Conservation (phyloP, 2,113 vertebrate species). For the Charina bottae region DNA sequence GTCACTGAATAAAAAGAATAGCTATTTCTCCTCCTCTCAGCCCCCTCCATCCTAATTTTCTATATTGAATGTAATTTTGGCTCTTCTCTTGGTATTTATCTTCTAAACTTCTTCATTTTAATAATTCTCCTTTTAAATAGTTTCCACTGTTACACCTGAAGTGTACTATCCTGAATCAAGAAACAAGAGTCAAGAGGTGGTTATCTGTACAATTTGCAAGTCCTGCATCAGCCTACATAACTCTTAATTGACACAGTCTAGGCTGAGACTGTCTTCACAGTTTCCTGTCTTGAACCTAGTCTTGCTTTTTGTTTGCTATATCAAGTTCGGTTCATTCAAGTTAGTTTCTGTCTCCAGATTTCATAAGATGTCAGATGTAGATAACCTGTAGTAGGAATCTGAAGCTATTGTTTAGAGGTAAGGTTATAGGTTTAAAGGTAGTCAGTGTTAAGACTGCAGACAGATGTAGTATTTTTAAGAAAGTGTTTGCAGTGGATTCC, state of each 20-base stretch:
- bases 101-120: neutral
- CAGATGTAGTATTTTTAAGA: neutral
- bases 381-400: neutral
- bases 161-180: neutral
- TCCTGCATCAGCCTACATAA: too few species aligned
- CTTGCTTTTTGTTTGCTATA: neutral
- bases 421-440: neutral
- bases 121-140: neutral
- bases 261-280: neutral
- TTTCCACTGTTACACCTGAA: neutral
- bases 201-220: neutral
- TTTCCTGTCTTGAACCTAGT: neutral
- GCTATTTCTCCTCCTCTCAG: neutral
- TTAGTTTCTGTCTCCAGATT: neutral
- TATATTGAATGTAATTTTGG: neutral
- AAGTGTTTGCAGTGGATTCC: neutral
- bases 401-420: neutral
- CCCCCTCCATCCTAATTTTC: neutral
- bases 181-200: neutral
- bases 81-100: neutral
- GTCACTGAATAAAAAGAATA: neutral
- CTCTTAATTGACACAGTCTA: neutral
- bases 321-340: neutral
- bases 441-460: neutral
- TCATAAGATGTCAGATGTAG: neutral